Evolutionary conservation across 2,113 vertebrate genomes (phyloP).

Genomic region (Gallinago jamesoni): DNA sequence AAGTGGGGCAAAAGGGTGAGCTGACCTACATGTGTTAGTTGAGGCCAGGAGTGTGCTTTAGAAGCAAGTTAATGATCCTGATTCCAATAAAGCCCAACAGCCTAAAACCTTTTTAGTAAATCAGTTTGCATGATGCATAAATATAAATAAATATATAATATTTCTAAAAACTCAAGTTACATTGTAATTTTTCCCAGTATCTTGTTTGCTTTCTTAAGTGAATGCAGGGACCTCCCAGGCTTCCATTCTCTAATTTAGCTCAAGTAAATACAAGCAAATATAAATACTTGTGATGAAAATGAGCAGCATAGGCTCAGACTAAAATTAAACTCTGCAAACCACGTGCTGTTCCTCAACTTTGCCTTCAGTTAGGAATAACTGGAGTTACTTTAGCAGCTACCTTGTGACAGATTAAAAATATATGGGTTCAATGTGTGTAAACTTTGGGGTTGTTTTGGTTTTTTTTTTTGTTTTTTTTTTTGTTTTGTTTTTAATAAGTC

Average conservation of each 20-base stretch:
- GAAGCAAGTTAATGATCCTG: background rate
- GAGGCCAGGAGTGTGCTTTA: background rate
- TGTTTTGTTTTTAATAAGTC: background rate
- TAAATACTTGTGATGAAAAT: background rate
- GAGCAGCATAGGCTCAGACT: background rate
- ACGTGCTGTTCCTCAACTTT: background rate
- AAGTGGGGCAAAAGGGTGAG: background rate
- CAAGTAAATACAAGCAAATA: background rate
- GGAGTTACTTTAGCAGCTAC: background rate
- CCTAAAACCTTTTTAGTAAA: background rate
- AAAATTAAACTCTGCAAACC: background rate
- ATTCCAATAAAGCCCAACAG: background rate
- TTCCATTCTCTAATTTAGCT: background rate
- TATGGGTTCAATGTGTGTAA: background rate
- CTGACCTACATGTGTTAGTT: fast-evolving
- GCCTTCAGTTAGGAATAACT: background rate
- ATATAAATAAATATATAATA: background rate
- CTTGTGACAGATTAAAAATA: fast-evolving
- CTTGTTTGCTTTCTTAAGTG: background rate
- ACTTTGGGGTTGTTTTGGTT: background rate
- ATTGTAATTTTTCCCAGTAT: background rate
- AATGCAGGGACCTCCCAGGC: background rate
- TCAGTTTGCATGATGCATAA: background rate
- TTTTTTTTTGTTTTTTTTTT: too few species aligned
- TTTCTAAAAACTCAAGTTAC: background rate